Conservation (phyloP, 2,797 vertebrate genomes). For the Neosilurus mollespiculum region DNA sequence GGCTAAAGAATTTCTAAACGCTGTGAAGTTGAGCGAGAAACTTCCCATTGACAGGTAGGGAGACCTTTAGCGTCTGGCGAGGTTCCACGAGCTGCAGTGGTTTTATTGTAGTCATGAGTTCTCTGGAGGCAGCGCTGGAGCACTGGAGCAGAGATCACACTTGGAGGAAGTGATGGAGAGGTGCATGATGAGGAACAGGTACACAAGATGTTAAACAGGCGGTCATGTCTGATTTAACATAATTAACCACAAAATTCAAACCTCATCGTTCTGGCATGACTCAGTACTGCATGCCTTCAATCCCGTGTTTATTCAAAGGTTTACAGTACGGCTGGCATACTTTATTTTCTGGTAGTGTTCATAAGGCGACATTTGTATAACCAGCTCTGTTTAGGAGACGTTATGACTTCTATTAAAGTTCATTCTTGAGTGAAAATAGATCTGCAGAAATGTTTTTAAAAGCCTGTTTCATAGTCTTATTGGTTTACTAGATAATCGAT, state of each 20-base stretch:
- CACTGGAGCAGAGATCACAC: neutral
- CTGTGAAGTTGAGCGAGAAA: conserved; percentile 20
- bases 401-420: neutral
- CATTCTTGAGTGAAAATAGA: too few species aligned
- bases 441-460: too few species aligned
- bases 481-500: too few species aligned
- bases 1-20: conserved; percentile 1
- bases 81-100: neutral
- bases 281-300: too few species aligned
- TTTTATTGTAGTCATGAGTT: neutral
- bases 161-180: neutral
- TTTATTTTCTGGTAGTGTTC: neutral
- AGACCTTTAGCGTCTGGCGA: neutral
- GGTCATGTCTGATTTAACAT: neutral
- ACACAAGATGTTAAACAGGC: neutral
- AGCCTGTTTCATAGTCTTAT: too few species aligned
- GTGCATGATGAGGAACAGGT: neutral
- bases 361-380: neutral
- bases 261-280: neutral
- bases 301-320: neutral
- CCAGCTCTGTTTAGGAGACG: neutral
- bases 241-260: neutral
- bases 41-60: conserved; percentile 20
- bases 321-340: too few species aligned
- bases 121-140: neutral